These are phyloP conservation scores for Mormyrus iriodes DNA, from an alignment of 2,113 vertebrate genomes.

Conservation along the genomic window DNA sequence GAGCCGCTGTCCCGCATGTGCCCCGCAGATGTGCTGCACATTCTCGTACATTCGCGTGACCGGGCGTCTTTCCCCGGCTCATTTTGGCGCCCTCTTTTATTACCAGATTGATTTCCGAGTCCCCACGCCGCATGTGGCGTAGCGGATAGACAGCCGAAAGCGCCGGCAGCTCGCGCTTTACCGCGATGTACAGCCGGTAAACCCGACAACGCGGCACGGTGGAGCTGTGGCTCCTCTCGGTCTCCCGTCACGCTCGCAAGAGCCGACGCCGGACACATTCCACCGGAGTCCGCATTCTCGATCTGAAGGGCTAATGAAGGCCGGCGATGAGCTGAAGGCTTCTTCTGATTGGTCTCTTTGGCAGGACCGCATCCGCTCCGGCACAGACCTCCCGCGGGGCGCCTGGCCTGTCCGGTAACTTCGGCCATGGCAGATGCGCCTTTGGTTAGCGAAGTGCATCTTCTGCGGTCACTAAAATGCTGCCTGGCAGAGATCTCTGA, in stretches of 20 bases:
- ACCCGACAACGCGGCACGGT: not conserved
- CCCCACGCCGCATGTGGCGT: not conserved
- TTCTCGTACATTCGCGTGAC: not conserved
- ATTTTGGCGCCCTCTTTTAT: not conserved
- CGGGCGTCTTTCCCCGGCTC: not conserved
- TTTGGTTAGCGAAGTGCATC: not conserved
- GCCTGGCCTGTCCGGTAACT: not conserved
- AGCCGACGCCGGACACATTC: not conserved
- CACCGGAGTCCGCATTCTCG: not conserved
- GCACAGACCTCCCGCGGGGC: not conserved
- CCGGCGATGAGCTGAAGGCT: too few species aligned
- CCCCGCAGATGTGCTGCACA: not conserved
- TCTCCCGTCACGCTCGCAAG: not conserved
- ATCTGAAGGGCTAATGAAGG: not conserved
- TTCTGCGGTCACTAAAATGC: not conserved
- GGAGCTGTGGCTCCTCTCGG: not conserved
- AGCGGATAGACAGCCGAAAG: not conserved
- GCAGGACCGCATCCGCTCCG: not conserved
- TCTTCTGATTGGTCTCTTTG: not conserved
- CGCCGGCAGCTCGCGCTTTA: not conserved
- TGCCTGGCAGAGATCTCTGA: not conserved
- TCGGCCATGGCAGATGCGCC: not conserved
- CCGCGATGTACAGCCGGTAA: not conserved
- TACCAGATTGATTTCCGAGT: not conserved
- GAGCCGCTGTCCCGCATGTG: not conserved